These are phyloP conservation scores for Oncorhynchus nerka DNA, from an alignment of 2,113 vertebrate species.

Conservation along the genomic window DNA sequence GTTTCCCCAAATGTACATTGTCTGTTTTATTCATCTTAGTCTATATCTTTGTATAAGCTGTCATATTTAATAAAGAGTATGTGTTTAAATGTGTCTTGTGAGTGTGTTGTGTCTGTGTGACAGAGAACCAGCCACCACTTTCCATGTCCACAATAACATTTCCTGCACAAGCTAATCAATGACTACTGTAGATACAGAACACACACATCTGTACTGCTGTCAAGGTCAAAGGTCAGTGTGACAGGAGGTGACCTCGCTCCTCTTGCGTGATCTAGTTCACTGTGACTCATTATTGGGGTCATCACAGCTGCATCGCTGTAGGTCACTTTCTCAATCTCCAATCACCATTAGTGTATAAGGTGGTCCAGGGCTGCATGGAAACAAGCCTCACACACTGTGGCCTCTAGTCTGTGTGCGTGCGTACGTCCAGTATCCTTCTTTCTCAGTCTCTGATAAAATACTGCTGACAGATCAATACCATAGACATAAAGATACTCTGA, in stretches of 20 bases:
- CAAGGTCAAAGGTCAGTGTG: neutral
- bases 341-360: too few species aligned
- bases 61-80: neutral
- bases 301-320: neutral
- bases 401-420: neutral
- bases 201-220: neutral
- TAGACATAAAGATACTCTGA: too few species aligned
- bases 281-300: neutral
- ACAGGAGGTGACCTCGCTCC: neutral
- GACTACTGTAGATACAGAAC: neutral
- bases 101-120: neutral
- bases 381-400: too few species aligned
- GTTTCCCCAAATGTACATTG: constrained; percentile 24
- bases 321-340: too few species aligned
- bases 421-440: neutral
- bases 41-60: neutral
- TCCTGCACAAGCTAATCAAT: neutral
- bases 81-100: neutral
- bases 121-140: neutral
- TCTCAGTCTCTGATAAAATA: neutral
- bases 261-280: neutral
- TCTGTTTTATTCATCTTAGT: neutral
- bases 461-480: neutral
- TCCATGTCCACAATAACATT: neutral
- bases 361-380: too few species aligned